Percentiles rank a stretch among this genome's conserved stretches.
Evolutionary conservation across 1,140 invertebrate genomes (phyloP).

Genomic region (silkworm (Bombyx mori)): DNA sequence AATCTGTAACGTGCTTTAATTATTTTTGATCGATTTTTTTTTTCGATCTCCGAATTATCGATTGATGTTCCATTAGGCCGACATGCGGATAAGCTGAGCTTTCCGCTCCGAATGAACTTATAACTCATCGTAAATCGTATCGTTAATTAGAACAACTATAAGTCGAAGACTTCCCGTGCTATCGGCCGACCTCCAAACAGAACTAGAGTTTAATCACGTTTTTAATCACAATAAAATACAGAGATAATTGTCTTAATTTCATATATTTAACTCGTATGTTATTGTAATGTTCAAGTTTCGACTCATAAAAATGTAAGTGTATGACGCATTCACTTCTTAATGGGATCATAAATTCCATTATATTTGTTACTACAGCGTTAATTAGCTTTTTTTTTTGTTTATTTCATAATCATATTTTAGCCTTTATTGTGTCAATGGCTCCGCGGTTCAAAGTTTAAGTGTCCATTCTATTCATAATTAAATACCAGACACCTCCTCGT

Average conservation of each 20-base stretch:
- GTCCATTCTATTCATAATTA: slow-evolving; percentile 14
- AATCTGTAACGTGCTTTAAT: no score
- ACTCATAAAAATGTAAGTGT: not conserved
- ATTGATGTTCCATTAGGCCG: no score
- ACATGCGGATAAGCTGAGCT: no score
- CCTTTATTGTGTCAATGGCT: slow-evolving; percentile 10
- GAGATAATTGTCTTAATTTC: slow-evolving; percentile 13
- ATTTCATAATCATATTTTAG: slow-evolving; percentile 11
- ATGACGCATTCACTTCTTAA: slow-evolving; percentile 6
- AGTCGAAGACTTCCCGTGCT: slow-evolving; percentile 23
- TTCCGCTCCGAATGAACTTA: slow-evolving; percentile 11
- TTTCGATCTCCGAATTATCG: no score
- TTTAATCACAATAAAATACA: slow-evolving; percentile 12
- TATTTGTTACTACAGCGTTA: slow-evolving; percentile 8
- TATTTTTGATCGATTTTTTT: no score
- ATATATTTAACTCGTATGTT: slow-evolving; percentile 7
- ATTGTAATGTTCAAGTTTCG: not conserved
- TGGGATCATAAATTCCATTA: slow-evolving; percentile 27
- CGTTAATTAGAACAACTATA: slow-evolving; percentile 26
- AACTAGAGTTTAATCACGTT: slow-evolving; percentile 16
- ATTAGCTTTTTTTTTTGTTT: slow-evolving; percentile 17
- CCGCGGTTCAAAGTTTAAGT: slow-evolving; percentile 12
- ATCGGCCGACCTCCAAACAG: slow-evolving; percentile 23
- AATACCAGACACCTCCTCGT: not conserved
- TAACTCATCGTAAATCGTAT: slow-evolving; percentile 23